Conservation (phyloP, 2,888 invertebrate genomes). For the Drosophila monieri region DNA sequence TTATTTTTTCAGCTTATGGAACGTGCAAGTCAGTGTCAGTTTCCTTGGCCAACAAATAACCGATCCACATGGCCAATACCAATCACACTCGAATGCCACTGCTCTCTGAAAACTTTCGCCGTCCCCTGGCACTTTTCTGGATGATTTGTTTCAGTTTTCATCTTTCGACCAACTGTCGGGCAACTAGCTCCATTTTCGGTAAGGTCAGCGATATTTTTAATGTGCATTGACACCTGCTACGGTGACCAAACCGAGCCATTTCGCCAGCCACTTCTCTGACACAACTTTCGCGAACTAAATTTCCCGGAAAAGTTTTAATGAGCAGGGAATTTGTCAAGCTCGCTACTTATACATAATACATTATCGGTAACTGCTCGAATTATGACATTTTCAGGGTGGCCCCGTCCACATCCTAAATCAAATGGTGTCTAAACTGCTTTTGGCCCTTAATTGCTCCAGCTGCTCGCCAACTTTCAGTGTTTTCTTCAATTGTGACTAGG, state of each 20-base stretch:
- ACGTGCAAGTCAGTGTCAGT: conserved; percentile 1
- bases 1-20: background rate
- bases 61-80: conserved; percentile 9
- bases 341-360: conserved; percentile 23
- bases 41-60: background rate
- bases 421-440: background rate
- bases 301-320: conserved; percentile 37
- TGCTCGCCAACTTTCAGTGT: background rate
- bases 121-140: conserved; percentile 16
- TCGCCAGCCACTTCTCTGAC: background rate
- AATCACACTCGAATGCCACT: conserved; percentile 15
- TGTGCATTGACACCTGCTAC: conserved; percentile 61
- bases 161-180: conserved; percentile 8
- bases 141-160: conserved; percentile 24
- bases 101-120: conserved; percentile 21
- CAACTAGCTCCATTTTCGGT: conserved; percentile 8
- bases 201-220: conserved; percentile 45
- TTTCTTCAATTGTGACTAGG: conserved; percentile 1
- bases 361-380: conserved; percentile 4
- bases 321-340: conserved; percentile 2
- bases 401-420: background rate
- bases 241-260: conserved; percentile 13
- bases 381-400: conserved; percentile 1
- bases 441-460: conserved; percentile 1
- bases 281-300: conserved; percentile 18